These are phyloP conservation scores for Hippoglossus stenolepis DNA, from an alignment of 2,113 vertebrate genomes.

Conservation along the genomic window DNA sequence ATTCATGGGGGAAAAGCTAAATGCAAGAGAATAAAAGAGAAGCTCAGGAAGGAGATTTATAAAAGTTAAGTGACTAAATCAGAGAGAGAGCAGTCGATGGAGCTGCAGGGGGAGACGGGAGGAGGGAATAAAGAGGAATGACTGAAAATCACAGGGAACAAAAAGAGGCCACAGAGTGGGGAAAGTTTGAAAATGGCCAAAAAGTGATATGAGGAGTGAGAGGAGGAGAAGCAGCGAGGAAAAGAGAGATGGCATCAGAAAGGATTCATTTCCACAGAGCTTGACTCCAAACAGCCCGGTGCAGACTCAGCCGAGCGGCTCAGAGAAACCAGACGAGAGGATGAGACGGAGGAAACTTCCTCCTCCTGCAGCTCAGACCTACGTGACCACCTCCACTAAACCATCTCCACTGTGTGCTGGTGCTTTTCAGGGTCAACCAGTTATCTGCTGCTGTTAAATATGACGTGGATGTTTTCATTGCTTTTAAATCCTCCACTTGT, in stretches of 20 bases:
- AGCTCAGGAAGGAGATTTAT: background rate
- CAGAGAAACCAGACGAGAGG: background rate
- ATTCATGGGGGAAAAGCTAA: background rate
- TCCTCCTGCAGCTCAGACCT: no score
- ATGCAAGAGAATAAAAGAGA: slow-evolving; percentile 20
- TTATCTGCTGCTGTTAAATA: no score
- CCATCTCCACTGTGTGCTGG: no score
- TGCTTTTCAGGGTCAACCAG: no score
- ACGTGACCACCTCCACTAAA: background rate
- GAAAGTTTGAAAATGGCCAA: slow-evolving; percentile 5
- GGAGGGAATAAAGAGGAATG: slow-evolving; percentile 8
- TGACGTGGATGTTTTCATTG: no score
- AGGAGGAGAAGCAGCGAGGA: slow-evolving; percentile 2
- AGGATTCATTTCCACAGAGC: slow-evolving; percentile 36
- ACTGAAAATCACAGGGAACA: background rate
- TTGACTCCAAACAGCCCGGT: background rate
- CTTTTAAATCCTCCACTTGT: no score
- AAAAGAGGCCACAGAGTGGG: slow-evolving; percentile 12
- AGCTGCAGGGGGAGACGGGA: slow-evolving; percentile 17
- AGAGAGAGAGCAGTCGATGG: slow-evolving; percentile 20
- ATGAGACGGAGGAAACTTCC: background rate
- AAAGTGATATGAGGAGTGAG: slow-evolving; percentile 9
- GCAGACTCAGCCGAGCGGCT: background rate
- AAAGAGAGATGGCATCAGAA: slow-evolving; percentile 21
- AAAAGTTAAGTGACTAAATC: slow-evolving; percentile 16